Evolutionary conservation across 2,797 vertebrate species (phyloP), one percentile per base, ranked within the genome.

Genomic region (Sardinella longiceps): DNA sequence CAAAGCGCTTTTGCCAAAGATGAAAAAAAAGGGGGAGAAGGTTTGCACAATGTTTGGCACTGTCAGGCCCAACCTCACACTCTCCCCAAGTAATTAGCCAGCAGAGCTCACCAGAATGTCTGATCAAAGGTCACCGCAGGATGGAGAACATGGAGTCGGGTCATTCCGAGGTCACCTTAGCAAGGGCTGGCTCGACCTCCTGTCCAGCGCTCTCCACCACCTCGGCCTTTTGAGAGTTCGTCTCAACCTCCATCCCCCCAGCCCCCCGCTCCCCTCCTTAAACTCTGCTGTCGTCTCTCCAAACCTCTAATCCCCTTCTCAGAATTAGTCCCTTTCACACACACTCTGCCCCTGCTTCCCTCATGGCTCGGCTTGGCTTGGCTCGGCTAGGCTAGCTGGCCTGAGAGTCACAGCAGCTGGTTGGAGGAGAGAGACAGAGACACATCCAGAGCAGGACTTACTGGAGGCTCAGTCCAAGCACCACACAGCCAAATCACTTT

Each of bases 91-190:
- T 77, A 77, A 77, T 77, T 77, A 77, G 70, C 33, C 15, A 23
- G 33, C 30, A 37, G 23, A 18, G 23, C 70, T 20, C 33, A 53
- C 51, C 51, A 6, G 33, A 30, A 37, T 20, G 4, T 74, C 30
- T 77, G 70, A 43, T 20, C 37, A 77, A 77, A 77, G 70, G 70
- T 77, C 70, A 77, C 33, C 70, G 20, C 70, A 39, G 14, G 70
- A 77, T 23, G 70, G 18, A 10, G 66, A 74, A 74, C 66, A 74
- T 7, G n/a, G 15, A 43, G 70, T 0, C 20, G 37, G 70, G 70
- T 77, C 70, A 33, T 1, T 11, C 5, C 7, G 70, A 30, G 63
- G 33, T 39, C 25, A 9, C 33, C 66, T 3, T 39, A 15, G 3
- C 28, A 70, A 20, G 25, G 66, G 33, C 53, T n/a, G 53, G 53